These are phyloP conservation scores for Pseudopodoces humilis DNA, from an alignment of 2,113 vertebrate species.

Conservation along the genomic window DNA sequence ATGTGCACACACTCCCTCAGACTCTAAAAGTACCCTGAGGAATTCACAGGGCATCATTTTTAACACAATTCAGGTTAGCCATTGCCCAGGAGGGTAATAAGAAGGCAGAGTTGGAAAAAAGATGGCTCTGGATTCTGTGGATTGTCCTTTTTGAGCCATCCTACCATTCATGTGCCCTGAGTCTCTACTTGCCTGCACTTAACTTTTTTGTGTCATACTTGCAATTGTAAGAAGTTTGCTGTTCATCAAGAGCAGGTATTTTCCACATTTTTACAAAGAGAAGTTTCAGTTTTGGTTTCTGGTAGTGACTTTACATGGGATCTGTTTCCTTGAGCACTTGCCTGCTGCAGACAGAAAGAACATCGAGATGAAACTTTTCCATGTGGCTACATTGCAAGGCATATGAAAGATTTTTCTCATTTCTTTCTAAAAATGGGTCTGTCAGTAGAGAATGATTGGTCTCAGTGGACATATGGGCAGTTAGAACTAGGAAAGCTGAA, in stretches of 20 bases:
- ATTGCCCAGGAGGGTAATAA: neutral
- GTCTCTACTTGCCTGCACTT: neutral
- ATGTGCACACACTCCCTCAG: accelerated
- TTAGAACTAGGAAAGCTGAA: conserved; percentile 33
- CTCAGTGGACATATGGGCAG: conserved; percentile 21
- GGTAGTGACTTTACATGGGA: neutral
- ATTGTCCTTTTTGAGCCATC: neutral
- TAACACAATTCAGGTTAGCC: neutral
- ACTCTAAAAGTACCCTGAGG: neutral
- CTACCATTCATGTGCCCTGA: accelerated
- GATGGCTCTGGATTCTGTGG: neutral
- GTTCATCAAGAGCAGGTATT: neutral
- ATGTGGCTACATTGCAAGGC: neutral
- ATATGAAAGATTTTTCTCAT: conserved; percentile 34
- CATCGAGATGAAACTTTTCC: neutral
- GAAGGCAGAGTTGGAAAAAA: neutral
- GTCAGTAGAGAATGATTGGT: conserved; percentile 38
- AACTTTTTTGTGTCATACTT: neutral
- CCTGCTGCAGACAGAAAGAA: neutral
- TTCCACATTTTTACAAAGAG: neutral
- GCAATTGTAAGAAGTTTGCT: neutral
- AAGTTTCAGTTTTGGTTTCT: neutral
- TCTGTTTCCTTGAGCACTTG: neutral
- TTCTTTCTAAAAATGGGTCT: conserved; percentile 32
- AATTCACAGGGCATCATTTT: neutral